A percentile compares a stretch with the other conserved stretches of the same genome.
Evolutionary conservation across 2,113 vertebrate genomes (phyloP).

Genomic region (Edolisoma coerulescens): DNA sequence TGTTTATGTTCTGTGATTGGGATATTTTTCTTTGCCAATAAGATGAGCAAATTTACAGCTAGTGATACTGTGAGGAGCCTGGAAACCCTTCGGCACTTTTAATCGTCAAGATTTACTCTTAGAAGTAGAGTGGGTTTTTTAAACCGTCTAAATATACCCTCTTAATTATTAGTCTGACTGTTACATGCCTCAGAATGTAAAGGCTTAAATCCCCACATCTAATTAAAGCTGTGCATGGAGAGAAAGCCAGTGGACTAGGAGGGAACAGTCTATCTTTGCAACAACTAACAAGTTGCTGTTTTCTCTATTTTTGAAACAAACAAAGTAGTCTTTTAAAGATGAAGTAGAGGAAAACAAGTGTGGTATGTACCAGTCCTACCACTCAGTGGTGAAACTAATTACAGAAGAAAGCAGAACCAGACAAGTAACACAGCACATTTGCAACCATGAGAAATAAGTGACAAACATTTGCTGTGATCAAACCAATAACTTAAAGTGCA

Average conservation of each 20-base stretch:
- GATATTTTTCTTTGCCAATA: conserved; percentile 19
- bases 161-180: conserved; percentile 49
- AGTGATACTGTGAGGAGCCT: background rate
- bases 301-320: conserved; percentile 25
- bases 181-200: conserved; percentile 13
- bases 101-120: conserved; percentile 17
- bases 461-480: conserved; percentile 39
- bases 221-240: background rate
- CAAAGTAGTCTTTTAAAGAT: conserved; percentile 37
- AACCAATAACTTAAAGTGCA: conserved; percentile 49
- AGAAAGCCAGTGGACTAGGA: background rate
- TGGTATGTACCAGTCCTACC: conserved; percentile 1
- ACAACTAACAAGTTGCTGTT: background rate
- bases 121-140: conserved; percentile 11
- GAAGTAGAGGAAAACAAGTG: conserved; percentile 3
- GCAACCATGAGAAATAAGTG: conserved; percentile 20
- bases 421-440: background rate
- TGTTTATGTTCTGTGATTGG: background rate
- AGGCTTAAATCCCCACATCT: conserved; percentile 38
- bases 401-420: conserved; percentile 30
- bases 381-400: conserved; percentile 24
- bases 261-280: background rate
- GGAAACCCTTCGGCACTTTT: background rate
- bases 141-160: conserved; percentile 44
- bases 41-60: background rate